A percentile compares a stretch with the other conserved stretches of the same genome.
Conservation (phyloP, 2,888 invertebrate species). For the Agapostemon virescens region DNA sequence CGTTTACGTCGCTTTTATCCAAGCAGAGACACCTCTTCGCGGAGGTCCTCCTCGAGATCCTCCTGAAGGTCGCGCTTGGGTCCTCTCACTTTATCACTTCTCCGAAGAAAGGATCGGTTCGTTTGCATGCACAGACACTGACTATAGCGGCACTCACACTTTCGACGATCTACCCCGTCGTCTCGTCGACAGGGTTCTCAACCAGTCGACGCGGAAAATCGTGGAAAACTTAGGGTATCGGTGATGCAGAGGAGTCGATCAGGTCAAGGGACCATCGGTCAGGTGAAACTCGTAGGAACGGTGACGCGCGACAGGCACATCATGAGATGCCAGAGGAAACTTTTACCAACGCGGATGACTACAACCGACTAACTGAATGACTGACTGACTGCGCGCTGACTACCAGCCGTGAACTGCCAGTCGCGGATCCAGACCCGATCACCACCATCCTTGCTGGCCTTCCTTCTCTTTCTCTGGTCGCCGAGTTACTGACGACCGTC, state of each 20-base stretch:
- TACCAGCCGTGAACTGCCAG: conserved; percentile 68
- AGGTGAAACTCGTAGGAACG: conserved; percentile 45
- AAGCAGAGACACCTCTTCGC: conserved; percentile 43
- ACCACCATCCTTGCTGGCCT: conserved; percentile 67
- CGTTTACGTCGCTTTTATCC: conserved; percentile 49
- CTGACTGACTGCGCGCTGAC: conserved; percentile 61
- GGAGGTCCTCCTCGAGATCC: conserved; percentile 44
- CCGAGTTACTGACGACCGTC: conserved; percentile 50
- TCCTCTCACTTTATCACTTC: conserved; percentile 63
- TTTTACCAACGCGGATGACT: conserved; percentile 46
- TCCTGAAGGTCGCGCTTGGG: conserved; percentile 32
- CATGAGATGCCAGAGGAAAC: conserved; percentile 47
- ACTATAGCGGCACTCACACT: conserved; percentile 56
- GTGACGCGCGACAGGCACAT: conserved; percentile 54
- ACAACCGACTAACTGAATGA: conserved; percentile 57
- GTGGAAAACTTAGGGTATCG: background rate
- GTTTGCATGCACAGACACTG: conserved; percentile 47
- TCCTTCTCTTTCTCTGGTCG: conserved; percentile 67
- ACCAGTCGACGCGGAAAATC: background rate
- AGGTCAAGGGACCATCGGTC: conserved; percentile 16
- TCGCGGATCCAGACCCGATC: conserved; percentile 70
- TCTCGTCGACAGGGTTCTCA: conserved; percentile 23
- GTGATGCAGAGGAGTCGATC: background rate
- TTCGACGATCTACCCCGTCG: conserved; percentile 39
- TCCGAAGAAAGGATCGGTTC: conserved; percentile 41